Percentiles rank a stretch among this genome's conserved stretches.
These are phyloP conservation scores for Druon quercuslanigerum DNA, from an alignment of 1,140 invertebrate genomes.

Conservation along the genomic window DNA sequence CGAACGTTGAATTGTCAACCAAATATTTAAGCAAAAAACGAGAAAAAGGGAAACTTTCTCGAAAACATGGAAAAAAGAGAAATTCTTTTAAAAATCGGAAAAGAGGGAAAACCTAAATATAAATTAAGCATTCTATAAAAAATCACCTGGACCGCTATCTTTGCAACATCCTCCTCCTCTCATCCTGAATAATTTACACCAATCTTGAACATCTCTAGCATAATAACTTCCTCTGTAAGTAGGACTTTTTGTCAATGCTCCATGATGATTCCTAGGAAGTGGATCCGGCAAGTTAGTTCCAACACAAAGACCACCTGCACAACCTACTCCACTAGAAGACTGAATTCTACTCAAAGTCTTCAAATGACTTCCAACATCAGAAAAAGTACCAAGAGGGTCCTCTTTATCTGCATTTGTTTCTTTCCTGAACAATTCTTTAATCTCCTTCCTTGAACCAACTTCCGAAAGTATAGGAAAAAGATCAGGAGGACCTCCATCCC, in stretches of 20 bases:
- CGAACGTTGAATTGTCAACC: too few relatives aligned
- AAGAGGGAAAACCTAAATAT: background rate
- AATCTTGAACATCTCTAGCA: background rate
- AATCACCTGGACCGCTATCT: slow-evolving; percentile 27
- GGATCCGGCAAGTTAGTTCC: slow-evolving; percentile 10
- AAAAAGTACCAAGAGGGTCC: slow-evolving; percentile 32
- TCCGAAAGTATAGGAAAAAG: background rate
- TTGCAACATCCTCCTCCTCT: slow-evolving; percentile 42
- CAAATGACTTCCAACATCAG: background rate
- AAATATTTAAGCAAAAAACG: too few relatives aligned
- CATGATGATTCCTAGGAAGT: background rate
- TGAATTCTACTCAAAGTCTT: background rate
- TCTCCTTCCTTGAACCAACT: background rate
- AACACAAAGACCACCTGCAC: slow-evolving; percentile 31
- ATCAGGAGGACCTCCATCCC: slow-evolving; percentile 27
- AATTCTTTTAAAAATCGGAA: too few relatives aligned
- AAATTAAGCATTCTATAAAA: background rate
- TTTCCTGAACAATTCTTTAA: slow-evolving; percentile 10
- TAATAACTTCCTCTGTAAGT: background rate
- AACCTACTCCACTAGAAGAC: slow-evolving; percentile 29
- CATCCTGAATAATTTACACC: slow-evolving; percentile 18
- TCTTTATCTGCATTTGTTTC: slow-evolving; percentile 31
- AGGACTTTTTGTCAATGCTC: too few relatives aligned
- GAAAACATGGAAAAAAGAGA: too few relatives aligned
- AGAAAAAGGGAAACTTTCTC: too few relatives aligned